Percentiles rank a stretch among this genome's conserved stretches.
These are phyloP conservation scores for Echeneis naucrates DNA, from an alignment of 2,797 vertebrate genomes.

Conservation along the genomic window DNA sequence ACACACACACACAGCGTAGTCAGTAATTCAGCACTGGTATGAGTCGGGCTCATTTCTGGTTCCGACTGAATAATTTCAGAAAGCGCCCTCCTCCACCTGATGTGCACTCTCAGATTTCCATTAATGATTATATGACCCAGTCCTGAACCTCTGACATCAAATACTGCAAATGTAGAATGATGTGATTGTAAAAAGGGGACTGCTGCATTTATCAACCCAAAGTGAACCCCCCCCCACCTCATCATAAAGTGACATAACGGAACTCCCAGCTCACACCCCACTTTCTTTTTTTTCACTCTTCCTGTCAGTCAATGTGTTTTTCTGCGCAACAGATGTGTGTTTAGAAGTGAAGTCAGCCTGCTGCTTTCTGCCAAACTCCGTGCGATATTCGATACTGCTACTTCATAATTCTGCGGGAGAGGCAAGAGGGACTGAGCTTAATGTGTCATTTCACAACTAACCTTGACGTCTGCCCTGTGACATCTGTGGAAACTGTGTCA, in stretches of 20 bases:
- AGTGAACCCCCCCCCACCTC: slow-evolving; percentile 18
- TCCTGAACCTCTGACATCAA: slow-evolving; percentile 68
- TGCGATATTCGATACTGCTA: slow-evolving; percentile 59
- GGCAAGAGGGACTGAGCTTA: slow-evolving; percentile 34
- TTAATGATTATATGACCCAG: slow-evolving; percentile 59
- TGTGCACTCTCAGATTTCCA: slow-evolving; percentile 57
- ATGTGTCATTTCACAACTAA: slow-evolving; percentile 59
- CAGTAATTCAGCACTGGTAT: slow-evolving; percentile 31
- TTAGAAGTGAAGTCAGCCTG: slow-evolving; percentile 58
- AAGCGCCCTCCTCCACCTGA: slow-evolving; percentile 47
- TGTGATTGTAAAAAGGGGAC: slow-evolving; percentile 45
- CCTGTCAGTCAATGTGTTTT: slow-evolving; percentile 58
- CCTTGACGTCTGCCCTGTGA: slow-evolving; percentile 16
- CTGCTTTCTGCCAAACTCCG: slow-evolving; percentile 61
- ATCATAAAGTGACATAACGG: slow-evolving; percentile 41
- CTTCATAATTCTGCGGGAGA: slow-evolving; percentile 30
- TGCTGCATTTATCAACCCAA: slow-evolving; percentile 65
- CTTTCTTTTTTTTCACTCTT: slow-evolving; percentile 59
- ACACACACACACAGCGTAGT: slow-evolving; percentile 17
- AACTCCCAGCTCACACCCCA: slow-evolving; percentile 45
- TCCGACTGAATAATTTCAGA: slow-evolving; percentile 56
- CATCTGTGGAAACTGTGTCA: slow-evolving; percentile 10
- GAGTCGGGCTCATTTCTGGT: slow-evolving; percentile 49
- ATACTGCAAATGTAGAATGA: slow-evolving; percentile 53
- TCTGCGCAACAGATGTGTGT: slow-evolving; percentile 51